A percentile compares a stretch with the other conserved stretches of the same genome.
phyloP scores from a whole-genome alignment of 2,113 vertebrate genomes.

The Corynorhinus townsendii region DNA sequence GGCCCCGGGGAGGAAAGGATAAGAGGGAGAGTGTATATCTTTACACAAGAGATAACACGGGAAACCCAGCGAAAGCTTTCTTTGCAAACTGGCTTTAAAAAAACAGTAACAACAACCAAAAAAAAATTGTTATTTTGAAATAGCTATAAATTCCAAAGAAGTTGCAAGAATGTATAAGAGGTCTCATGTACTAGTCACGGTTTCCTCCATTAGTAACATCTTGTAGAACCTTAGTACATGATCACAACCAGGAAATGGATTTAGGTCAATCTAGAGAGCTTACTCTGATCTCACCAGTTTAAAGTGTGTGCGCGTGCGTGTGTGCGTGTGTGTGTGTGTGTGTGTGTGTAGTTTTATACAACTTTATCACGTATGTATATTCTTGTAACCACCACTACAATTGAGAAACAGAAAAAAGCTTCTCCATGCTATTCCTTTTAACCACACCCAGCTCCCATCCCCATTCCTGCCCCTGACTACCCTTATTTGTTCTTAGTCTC shows the following conservation, averaged over 20 bases:
- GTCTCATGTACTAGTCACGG: not conserved
- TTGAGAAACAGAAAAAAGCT: not conserved
- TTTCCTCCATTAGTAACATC: not conserved
- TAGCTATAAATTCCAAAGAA: not conserved
- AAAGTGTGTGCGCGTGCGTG: fast-evolving
- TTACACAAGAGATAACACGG: not conserved
- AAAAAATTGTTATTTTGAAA: not conserved
- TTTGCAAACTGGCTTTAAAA: not conserved
- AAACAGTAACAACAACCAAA: not conserved
- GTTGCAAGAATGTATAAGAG: not conserved
- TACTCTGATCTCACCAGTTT: not conserved
- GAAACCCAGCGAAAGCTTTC: not conserved
- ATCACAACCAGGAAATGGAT: too few relatives aligned
- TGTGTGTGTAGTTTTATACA: not conserved
- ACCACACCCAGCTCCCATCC: not conserved
- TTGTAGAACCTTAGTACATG: not conserved
- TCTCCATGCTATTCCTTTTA: not conserved
- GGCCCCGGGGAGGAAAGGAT: not conserved
- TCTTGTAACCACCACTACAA: not conserved
- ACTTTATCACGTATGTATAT: not conserved
- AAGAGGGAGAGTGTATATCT: not conserved
- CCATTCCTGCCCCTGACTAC: too few relatives aligned
- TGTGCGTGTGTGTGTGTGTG: not conserved
- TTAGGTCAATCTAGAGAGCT: not conserved
- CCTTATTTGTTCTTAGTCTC: not conserved